A percentile compares a stretch with the other conserved stretches of the same genome.
phyloP scores from a whole-genome alignment of 1,140 invertebrate species.

The Drosophila carrolli region DNA sequence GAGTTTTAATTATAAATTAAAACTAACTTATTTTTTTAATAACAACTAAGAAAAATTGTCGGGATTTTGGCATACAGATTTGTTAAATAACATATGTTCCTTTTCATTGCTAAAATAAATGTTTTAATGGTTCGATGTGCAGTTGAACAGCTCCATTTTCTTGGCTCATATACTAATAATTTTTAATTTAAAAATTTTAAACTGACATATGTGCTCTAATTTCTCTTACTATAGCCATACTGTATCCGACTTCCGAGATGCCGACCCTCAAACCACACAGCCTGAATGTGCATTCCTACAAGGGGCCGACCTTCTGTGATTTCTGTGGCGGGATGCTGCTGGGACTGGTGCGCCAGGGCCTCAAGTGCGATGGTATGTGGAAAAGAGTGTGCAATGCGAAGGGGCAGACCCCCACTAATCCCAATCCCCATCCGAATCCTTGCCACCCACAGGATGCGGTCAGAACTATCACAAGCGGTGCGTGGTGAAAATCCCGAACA shows the following conservation, averaged over 20 bases:
- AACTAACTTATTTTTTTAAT: no score
- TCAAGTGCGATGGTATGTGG: slow-evolving; percentile 97
- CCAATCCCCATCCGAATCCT: slow-evolving; percentile 12
- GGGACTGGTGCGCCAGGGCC: slow-evolving; percentile 97
- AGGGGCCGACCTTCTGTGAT: slow-evolving; percentile 99
- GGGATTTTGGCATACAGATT: no score
- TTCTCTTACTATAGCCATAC: slow-evolving; percentile 85
- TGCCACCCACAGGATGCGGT: slow-evolving; percentile 91
- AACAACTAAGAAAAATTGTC: no score
- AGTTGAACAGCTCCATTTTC: no score
- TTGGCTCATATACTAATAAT: no score
- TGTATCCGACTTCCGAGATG: slow-evolving; percentile 87
- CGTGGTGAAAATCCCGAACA: slow-evolving; percentile 99
- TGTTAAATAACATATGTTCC: no score
- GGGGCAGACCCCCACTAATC: slow-evolving; percentile 5
- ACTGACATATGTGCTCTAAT: neutral
- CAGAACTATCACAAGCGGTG: slow-evolving; percentile 99
- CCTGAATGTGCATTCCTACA: slow-evolving; percentile 98
- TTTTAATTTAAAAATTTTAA: neutral
- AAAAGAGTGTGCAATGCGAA: neutral
- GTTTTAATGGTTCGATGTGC: no score
- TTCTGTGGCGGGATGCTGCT: slow-evolving; percentile 99
- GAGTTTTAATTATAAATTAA: no score
- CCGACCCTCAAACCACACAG: slow-evolving; percentile 94
- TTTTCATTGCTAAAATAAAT: no score